Conservation (phyloP, 2,888 invertebrate species). For the Heliothis peltigera region DNA sequence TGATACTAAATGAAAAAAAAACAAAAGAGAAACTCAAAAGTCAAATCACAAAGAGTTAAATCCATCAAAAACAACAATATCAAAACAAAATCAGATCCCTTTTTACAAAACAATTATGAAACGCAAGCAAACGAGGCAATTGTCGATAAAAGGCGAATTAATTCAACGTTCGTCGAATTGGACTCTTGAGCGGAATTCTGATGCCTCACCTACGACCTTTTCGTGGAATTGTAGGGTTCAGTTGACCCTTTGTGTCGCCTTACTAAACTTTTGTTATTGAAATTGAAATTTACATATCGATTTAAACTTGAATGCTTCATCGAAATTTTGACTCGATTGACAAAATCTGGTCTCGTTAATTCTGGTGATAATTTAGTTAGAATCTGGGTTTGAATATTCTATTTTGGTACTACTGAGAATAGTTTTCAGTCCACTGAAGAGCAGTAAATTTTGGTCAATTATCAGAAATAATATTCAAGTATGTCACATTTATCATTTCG, state of each 20-base stretch:
- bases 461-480: not conserved
- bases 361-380: not conserved
- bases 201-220: slow-evolving; percentile 52
- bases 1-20: too few relatives aligned
- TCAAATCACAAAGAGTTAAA: slow-evolving; percentile 20
- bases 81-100: slow-evolving; percentile 24
- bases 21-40: not conserved
- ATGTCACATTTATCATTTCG: not conserved
- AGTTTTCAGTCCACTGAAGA: too few relatives aligned
- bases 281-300: slow-evolving; percentile 29
- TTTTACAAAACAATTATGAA: slow-evolving; percentile 44
- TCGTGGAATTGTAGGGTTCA: slow-evolving; percentile 29
- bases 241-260: slow-evolving; percentile 26
- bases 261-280: slow-evolving; percentile 32
- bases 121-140: slow-evolving; percentile 18
- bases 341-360: not conserved
- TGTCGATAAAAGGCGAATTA: slow-evolving; percentile 29
- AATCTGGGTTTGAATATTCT: too few relatives aligned
- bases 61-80: slow-evolving; percentile 25
- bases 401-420: too few relatives aligned
- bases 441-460: not conserved
- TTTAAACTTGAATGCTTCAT: not conserved
- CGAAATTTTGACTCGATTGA: slow-evolving; percentile 1
- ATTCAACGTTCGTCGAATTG: slow-evolving; percentile 29
- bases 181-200: slow-evolving; percentile 23